Evolutionary conservation across 2,113 vertebrate species (phyloP).

Genomic region (Hemibagrus wyckioides): DNA sequence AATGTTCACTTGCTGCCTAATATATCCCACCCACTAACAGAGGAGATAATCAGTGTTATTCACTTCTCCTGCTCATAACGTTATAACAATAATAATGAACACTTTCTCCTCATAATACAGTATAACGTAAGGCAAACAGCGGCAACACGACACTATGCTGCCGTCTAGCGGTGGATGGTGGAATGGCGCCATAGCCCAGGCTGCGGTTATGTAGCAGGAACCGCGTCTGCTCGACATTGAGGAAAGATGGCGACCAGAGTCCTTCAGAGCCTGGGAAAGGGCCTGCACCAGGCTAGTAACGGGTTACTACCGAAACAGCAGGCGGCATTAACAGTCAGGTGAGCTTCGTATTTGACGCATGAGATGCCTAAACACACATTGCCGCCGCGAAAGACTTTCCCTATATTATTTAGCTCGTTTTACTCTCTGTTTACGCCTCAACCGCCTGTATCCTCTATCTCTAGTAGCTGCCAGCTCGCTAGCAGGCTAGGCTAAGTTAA

Average conservation of each 20-base stretch:
- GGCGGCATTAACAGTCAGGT: constrained; percentile 66
- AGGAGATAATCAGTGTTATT: too few relatives aligned
- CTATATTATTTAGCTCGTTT: too few relatives aligned
- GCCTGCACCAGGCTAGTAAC: constrained; percentile 64
- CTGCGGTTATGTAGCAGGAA: constrained; percentile 10
- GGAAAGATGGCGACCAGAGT: constrained; percentile 86
- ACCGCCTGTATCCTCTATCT: not conserved
- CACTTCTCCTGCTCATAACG: too few relatives aligned
- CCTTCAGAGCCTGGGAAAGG: constrained; percentile 73
- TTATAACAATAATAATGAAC: too few relatives aligned
- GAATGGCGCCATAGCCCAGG: not conserved
- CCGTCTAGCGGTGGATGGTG: not conserved
- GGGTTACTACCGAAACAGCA: constrained; percentile 58
- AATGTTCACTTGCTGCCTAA: too few relatives aligned
- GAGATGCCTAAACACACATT: too few relatives aligned
- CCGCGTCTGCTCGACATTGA: constrained; percentile 9
- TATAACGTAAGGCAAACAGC: not conserved
- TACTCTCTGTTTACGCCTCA: not conserved
- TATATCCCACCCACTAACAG: too few relatives aligned
- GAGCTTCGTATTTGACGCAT: not conserved
- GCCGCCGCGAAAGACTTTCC: not conserved
- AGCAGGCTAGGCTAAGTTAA: not conserved
- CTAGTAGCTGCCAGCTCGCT: not conserved
- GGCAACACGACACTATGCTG: not conserved
- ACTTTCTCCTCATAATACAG: too few relatives aligned